These are phyloP conservation scores for Osmerus eperlanus DNA, from an alignment of 2,113 vertebrate genomes.

Conservation along the genomic window DNA sequence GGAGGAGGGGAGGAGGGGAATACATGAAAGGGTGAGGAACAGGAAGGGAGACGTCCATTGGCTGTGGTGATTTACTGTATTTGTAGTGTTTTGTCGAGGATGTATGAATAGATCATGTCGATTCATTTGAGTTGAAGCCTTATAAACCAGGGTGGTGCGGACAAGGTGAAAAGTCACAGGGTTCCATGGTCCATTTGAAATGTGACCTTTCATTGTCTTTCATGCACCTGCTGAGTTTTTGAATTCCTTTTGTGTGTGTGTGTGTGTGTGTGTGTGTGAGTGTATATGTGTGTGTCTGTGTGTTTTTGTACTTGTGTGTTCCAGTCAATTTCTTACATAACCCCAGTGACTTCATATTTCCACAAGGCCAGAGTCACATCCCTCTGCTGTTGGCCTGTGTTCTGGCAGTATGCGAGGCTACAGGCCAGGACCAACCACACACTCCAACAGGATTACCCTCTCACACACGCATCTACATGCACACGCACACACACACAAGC, in stretches of 20 bases:
- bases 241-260: not conserved
- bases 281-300: not conserved
- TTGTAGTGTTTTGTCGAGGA: too few relatives aligned
- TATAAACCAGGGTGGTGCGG: not conserved
- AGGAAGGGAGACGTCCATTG: conserved; percentile 24
- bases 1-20: too few relatives aligned
- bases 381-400: not conserved
- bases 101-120: too few relatives aligned
- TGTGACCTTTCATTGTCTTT: not conserved
- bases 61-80: too few relatives aligned
- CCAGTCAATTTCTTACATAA: conserved; percentile 50
- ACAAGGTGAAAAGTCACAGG: not conserved
- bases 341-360: conserved; percentile 37
- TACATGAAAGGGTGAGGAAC: not conserved
- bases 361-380: conserved; percentile 12
- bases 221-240: not conserved
- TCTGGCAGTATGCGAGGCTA: not conserved
- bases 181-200: not conserved
- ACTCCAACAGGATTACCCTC: conserved; percentile 48
- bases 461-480: conserved; percentile 16
- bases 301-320: conserved; percentile 34
- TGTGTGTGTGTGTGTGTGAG: not conserved
- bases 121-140: too few relatives aligned
- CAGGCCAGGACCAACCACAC: conserved; percentile 20
- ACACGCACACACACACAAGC: not conserved